Evolutionary conservation across 1,140 invertebrate species (phyloP), one percentile per base, ranked within the genome.

Genomic region (Aethina tumida): DNA sequence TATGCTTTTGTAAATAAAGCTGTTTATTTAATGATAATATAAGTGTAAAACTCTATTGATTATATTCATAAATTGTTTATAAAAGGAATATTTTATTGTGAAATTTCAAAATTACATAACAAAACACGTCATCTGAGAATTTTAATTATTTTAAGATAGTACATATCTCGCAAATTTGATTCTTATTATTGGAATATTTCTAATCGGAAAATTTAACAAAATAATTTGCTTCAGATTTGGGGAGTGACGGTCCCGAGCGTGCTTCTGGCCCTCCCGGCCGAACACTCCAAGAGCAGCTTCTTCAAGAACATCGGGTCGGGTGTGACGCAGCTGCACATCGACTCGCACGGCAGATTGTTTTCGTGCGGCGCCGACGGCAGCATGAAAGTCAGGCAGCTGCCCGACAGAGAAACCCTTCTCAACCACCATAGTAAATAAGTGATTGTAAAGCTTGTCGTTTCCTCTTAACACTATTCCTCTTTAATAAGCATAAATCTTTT

Each of bases 301-400:
- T 96, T 97, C 69, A 90, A 94, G 58, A 94, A 91, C 60, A 91
- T 94, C 50, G 89, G 90, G 27, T 90, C 93, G 65, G 95, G 96
- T 4, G 94, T 98, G 2, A 93, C 92, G 5, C 93, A 99, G 67
- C 69, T 98, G 28, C 79, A 88, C 51, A 78, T 98, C 29, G 92
- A 97, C 63, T 73, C 78, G 13, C 74, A 76, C 37, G 79, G 79
- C 4, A 76, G 94, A 39, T 67, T 99, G 47, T 98, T 94, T 68
- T 98, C 94, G 1, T 98, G 95, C 64, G 96, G 96, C 35, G 92
- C 93, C 20, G 96, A 99, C 70, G 95, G 94, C 47, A 97, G 93
- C 25, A 89, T 99, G 79, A 98, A 98, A 73, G 85, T 98, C 52
- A 74, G 93, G 45, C 81, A 88, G 59, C 68, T 97, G 47, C 86